Evolutionary conservation across 2,797 vertebrate genomes (phyloP).

Genomic region (Chiroxiphia lanceolata): DNA sequence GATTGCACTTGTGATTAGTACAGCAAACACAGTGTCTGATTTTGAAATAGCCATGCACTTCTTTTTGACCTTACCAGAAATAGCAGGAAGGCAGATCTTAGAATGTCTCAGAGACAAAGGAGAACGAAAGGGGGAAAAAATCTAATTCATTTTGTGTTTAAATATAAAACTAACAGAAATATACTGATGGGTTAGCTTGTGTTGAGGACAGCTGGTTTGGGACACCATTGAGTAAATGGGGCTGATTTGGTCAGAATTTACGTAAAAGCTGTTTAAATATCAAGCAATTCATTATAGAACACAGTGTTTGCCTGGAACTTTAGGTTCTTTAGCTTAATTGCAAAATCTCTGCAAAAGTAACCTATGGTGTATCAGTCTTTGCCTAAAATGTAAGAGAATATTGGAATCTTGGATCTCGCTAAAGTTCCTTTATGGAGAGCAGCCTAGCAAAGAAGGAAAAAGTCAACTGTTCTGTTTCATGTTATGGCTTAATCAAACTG

Average conservation of each 20-base stretch:
- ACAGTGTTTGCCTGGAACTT: not conserved
- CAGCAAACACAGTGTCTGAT: not conserved
- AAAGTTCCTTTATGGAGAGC: not conserved
- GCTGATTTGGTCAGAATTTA: not conserved
- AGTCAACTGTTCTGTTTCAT: not conserved
- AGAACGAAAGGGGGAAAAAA: fast-evolving
- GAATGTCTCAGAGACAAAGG: not conserved
- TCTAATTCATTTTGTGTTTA: not conserved
- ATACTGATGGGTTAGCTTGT: not conserved
- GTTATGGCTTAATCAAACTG: not conserved
- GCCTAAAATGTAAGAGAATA: not conserved
- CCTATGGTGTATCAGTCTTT: not conserved
- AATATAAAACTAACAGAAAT: not conserved
- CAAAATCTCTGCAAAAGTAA: not conserved
- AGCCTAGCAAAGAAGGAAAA: not conserved
- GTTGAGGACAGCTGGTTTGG: not conserved
- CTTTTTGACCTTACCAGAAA: not conserved
- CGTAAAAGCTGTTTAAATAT: not conserved
- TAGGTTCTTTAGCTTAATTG: not conserved
- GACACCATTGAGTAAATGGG: not conserved
- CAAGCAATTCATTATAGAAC: not conserved
- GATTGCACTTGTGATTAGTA: not conserved
- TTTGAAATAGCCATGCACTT: not conserved
- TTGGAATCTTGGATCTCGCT: not conserved
- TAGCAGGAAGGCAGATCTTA: not conserved